Evolutionary conservation across 2,888 invertebrate genomes (phyloP).

Genomic region (Cepaea hortensis): DNA sequence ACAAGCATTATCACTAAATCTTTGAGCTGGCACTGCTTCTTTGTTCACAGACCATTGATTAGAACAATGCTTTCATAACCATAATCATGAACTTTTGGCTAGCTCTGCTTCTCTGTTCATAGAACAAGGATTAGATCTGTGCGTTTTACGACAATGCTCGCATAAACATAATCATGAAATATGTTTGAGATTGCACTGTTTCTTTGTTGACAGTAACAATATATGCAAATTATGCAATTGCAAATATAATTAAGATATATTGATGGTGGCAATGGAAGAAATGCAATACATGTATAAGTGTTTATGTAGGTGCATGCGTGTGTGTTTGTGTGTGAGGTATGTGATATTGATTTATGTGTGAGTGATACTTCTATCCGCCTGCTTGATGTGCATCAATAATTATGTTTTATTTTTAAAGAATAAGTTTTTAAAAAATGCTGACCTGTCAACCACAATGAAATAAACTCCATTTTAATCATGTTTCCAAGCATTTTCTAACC

Average conservation of each 20-base stretch:
- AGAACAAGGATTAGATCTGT: too few species aligned
- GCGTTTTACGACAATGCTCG: not conserved
- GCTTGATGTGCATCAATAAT: not conserved
- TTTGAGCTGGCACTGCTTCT: too few species aligned
- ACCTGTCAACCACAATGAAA: too few species aligned
- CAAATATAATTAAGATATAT: not conserved
- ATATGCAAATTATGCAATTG: slow-evolving; percentile 30
- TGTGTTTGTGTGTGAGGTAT: not conserved
- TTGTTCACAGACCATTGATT: too few species aligned
- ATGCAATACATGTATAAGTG: not conserved
- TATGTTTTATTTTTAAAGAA: too few species aligned
- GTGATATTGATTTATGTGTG: not conserved
- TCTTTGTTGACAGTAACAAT: slow-evolving; percentile 14
- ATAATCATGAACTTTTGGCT: too few species aligned
- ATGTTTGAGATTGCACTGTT: not conserved
- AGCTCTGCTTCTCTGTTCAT: too few species aligned
- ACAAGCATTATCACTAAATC: too few species aligned
- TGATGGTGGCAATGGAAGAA: not conserved
- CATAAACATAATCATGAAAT: not conserved
- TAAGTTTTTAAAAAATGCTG: too few species aligned
- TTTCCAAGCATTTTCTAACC: too few species aligned
- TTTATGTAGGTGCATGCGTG: not conserved
- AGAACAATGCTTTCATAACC: too few species aligned
- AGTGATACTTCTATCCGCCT: not conserved
- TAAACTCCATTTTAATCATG: too few species aligned